Evolutionary conservation across 2,113 vertebrate species (phyloP), one percentile per base, ranked within the genome.

Genomic region (Ptilorrhoa leucosticta): DNA sequence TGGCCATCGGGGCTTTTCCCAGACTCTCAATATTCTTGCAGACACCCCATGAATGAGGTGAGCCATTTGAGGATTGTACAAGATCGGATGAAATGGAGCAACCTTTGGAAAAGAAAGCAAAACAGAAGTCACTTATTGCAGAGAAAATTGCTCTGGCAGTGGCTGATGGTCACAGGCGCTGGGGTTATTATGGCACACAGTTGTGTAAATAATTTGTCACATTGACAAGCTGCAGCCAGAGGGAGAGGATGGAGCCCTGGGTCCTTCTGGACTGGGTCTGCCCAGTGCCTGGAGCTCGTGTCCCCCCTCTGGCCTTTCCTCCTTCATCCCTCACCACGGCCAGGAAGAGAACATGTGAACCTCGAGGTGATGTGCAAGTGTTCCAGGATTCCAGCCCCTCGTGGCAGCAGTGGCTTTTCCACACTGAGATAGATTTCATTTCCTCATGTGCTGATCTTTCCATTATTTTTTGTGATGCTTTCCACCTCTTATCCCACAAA

Each of bases 281-380:
- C 68, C 53, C 47, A 1, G 33, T 15, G 4, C 20, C 44, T 22
- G 45, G 64, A 44, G 40, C 14, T 10, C 0, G 0, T 12, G 31
- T 48, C 17, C 35, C 51, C 48, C 40, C 83, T 16, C 57, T 76
- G 50, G 7, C 60, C 26, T 66, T 13, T 35, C 53, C 17, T 76
- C 39, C 61, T 40, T 9, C 30, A 11, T 44, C 44, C 65, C 72
- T 33, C 40, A 6, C 31, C 64, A 0, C 11, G 30, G 48, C 27
- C 27, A 2, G 3, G 76, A 39, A 4, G 13, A 27, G 65, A 48
- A 4, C 56, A 1, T 0, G 1, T 3, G 37, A 8, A 18, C 53
- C 83, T 37, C 0, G 0, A 57, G 81, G 68, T 17, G 33, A 22
- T 10, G 4, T 1, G 6, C 8, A 5, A 10, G 9, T 13, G 17